Base-by-base conservation (phyloP, 2,113 vertebrate species). In the Macrotus californicus region DNA sequence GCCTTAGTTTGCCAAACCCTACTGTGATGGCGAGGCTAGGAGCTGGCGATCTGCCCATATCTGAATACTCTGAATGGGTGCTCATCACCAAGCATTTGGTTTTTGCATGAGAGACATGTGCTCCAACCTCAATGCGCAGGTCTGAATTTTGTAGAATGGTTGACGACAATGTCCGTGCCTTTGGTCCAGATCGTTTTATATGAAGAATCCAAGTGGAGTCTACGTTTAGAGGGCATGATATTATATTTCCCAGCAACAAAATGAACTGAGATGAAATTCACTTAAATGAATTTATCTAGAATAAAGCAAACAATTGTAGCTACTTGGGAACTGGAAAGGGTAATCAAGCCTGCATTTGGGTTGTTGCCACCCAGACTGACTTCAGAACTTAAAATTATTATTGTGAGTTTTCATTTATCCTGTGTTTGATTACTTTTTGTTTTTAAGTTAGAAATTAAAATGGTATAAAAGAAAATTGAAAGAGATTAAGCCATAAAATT, bases 391-490 rank as follows among this genome's bases (percentile, higher is more conserved):
- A 56, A 64, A 91, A 76, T 52, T 88, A 43, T 61, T 43, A 56
- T 14, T 39, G 31, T 26, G 84, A n/a, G 75, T 86, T 67, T 96
- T 76, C 61, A 81, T 43, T 91, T 86, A 66, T 70, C 22, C 56
- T 70, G 15, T 4, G 8, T 77, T 66, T 91, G n/a, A 85, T 66
- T 75, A 67, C 10, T 36, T 90, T 88, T 79, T 64, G 15, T 88
- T 95, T 79, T 66, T 24, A 95, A 66, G 36, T 91, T 91, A 92
- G 61, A 93, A 92, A 14, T 54, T 66, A 46, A 69, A 92, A 31
- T 36, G 41, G 14, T 41, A 61, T 29, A 92, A 92, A 43, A 64
- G 39, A 61, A 86, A 93, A 72, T 64, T 84, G 69, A 96, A 86
- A 59, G 34, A 91, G 95, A 75, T 41, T 41, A 59, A 80, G 43